Percentiles rank a stretch among this genome's conserved stretches.
These are phyloP conservation scores for Tursiops truncatus DNA, from an alignment of 2,113 vertebrate genomes.

Conservation along the genomic window DNA sequence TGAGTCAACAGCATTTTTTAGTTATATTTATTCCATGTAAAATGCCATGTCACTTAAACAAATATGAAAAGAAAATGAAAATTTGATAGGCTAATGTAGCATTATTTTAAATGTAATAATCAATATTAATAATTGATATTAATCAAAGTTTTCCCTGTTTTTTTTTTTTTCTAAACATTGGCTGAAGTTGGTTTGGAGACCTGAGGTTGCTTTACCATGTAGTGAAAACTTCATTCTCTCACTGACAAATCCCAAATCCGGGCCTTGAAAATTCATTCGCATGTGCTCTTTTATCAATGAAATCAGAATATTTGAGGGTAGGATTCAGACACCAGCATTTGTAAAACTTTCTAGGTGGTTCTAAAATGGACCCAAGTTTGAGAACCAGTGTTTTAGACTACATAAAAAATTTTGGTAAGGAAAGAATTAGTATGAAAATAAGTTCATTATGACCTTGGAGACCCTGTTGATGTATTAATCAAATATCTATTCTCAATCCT, in stretches of 20 bases:
- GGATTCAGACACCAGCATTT: background rate
- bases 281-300: background rate
- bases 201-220: background rate
- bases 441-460: background rate
- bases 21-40: background rate
- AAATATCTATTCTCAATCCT: background rate
- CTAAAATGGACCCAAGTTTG: too few species aligned
- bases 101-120: background rate
- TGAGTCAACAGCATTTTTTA: background rate
- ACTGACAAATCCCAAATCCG: background rate
- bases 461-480: background rate
- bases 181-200: background rate
- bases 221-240: background rate
- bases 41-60: background rate
- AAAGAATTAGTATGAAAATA: background rate
- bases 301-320: background rate
- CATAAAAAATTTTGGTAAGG: background rate
- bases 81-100: background rate
- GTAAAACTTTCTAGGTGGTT: background rate
- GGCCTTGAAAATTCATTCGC: background rate
- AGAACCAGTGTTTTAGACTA: background rate
- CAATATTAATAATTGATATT: background rate
- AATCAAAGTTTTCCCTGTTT: background rate
- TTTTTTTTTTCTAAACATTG: background rate
- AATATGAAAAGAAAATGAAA: background rate